phyloP scores from a whole-genome alignment of 2,113 vertebrate genomes.

The Lepus europaeus region DNA sequence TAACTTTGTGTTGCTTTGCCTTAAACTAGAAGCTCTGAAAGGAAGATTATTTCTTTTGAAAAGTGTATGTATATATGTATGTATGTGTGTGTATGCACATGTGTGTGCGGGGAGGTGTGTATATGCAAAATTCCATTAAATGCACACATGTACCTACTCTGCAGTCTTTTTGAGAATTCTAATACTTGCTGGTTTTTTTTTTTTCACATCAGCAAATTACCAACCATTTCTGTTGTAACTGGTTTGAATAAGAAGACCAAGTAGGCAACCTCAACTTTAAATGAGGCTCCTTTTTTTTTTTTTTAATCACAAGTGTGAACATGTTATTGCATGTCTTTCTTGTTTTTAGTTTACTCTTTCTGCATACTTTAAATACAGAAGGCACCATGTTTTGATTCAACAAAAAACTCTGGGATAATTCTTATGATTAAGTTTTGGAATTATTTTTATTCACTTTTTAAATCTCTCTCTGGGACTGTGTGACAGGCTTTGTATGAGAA shows the following conservation, averaged over 20 bases:
- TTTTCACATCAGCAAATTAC: background rate
- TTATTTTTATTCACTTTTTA: background rate
- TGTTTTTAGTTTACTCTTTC: background rate
- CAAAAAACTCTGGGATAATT: background rate
- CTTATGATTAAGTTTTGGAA: background rate
- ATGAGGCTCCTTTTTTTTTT: background rate
- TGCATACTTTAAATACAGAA: background rate
- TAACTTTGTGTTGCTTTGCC: background rate
- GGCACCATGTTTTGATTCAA: background rate
- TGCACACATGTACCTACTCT: background rate
- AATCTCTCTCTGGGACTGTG: background rate
- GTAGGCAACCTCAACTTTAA: background rate
- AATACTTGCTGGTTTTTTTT: background rate
- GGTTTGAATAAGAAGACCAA: background rate
- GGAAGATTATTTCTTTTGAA: background rate
- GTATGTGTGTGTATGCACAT: background rate
- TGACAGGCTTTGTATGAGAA: background rate
- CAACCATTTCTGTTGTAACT: background rate
- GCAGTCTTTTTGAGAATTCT: background rate
- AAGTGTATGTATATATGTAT: background rate
- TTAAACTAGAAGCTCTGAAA: background rate
- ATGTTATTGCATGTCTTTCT: background rate
- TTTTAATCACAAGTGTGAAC: background rate
- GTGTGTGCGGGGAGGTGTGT: no score
- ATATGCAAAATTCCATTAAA: background rate